phyloP scores from a whole-genome alignment of 2,888 invertebrate species.

The Cyclophora albipunctata region DNA sequence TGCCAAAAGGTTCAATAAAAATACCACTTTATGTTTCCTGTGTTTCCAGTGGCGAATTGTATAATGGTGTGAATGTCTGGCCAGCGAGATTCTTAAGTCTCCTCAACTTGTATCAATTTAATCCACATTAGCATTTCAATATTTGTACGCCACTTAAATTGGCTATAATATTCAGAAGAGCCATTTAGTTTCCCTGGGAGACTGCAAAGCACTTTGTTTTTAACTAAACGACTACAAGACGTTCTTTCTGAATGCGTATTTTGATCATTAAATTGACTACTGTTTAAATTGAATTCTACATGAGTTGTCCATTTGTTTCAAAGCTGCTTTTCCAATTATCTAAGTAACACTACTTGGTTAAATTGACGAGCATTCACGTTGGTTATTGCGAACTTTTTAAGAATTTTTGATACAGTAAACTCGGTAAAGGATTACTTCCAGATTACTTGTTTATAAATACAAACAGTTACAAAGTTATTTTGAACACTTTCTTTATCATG shows the following conservation, averaged over 20 bases:
- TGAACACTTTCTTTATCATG: too few relatives aligned
- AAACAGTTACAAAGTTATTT: too few relatives aligned
- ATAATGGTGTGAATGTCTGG: slow-evolving; percentile 60
- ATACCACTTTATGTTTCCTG: slow-evolving; percentile 66
- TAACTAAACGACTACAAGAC: slow-evolving; percentile 12
- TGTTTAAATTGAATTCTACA: neutral
- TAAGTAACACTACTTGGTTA: neutral
- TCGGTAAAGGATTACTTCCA: too few relatives aligned
- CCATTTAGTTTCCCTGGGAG: slow-evolving; percentile 12
- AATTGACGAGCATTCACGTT: neutral
- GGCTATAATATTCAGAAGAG: slow-evolving; percentile 12
- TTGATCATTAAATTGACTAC: slow-evolving; percentile 12
- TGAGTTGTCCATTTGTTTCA: slow-evolving; percentile 6
- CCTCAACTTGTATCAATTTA: slow-evolving; percentile 44
- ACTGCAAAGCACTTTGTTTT: neutral
- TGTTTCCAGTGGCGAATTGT: slow-evolving; percentile 54
- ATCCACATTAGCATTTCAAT: slow-evolving; percentile 34
- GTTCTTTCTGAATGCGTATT: slow-evolving; percentile 9
- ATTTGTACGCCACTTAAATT: slow-evolving; percentile 21
- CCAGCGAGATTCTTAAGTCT: slow-evolving; percentile 37
- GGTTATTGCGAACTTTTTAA: too few relatives aligned
- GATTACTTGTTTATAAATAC: too few relatives aligned
- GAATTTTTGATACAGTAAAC: too few relatives aligned
- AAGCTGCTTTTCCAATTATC: slow-evolving; percentile 8
- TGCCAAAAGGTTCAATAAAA: slow-evolving; percentile 66